phyloP scores from a whole-genome alignment of 2,113 vertebrate genomes.

The Sander lucioperca region DNA sequence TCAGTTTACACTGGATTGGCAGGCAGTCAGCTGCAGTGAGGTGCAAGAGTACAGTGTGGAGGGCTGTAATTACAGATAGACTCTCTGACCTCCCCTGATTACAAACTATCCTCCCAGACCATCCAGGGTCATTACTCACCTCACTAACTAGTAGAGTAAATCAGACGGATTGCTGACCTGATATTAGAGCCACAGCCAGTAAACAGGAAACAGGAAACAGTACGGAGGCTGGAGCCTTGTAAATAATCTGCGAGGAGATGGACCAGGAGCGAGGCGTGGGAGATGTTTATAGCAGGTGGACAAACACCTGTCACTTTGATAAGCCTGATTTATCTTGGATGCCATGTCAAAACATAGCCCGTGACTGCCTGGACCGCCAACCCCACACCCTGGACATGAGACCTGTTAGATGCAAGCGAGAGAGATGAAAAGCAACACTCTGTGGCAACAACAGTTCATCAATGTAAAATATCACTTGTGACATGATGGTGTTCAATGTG shows the following conservation, averaged over 20 bases:
- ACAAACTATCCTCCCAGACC: slow-evolving; percentile 66
- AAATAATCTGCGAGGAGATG: slow-evolving; percentile 80
- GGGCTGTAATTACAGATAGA: slow-evolving; percentile 67
- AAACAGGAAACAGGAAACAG: slow-evolving; percentile 69
- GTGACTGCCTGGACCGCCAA: slow-evolving; percentile 80
- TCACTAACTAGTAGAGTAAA: slow-evolving; percentile 81
- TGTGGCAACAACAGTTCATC: slow-evolving; percentile 34
- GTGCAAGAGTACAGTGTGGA: slow-evolving; percentile 12
- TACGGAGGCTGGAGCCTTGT: slow-evolving; percentile 70
- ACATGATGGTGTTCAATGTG: neutral
- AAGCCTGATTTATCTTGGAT: slow-evolving; percentile 90
- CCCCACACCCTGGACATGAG: slow-evolving; percentile 23
- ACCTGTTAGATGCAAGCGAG: slow-evolving; percentile 22
- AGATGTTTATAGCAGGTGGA: slow-evolving; percentile 91
- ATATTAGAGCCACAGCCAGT: slow-evolving; percentile 72
- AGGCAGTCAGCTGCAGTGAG: slow-evolving; percentile 44
- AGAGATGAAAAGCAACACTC: slow-evolving; percentile 23
- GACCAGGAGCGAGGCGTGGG: slow-evolving; percentile 83
- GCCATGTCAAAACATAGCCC: slow-evolving; percentile 85
- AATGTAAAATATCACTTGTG: slow-evolving; percentile 8
- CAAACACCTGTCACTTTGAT: slow-evolving; percentile 91
- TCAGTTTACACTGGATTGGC: slow-evolving; percentile 42
- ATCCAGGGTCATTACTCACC: slow-evolving; percentile 76
- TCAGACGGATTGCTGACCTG: slow-evolving; percentile 70
- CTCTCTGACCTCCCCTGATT: slow-evolving; percentile 64